Base-by-base conservation (phyloP, 2,888 invertebrate species). In the Ligdia adustata region DNA sequence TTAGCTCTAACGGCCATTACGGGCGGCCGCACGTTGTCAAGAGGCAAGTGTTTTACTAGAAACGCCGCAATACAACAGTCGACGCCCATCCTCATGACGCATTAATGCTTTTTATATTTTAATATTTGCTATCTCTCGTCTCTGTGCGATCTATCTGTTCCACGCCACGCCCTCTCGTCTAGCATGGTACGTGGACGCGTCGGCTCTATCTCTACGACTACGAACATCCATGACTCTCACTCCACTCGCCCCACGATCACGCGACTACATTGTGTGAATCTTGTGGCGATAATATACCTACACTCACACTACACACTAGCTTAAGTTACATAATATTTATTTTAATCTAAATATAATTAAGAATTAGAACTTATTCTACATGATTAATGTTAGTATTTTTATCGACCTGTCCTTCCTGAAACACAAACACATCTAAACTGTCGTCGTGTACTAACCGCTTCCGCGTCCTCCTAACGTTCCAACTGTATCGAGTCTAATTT, bases 401-500 rank as follows among this genome's bases (percentile, higher is more conserved):
- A 94, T 95, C 93, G 94, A 94, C 92, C 93, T 94, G 80, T 94
- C 94, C 92, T 94, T 94, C 93, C 92, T 94, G 90, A 93, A 94
- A 93, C 92, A 93, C 75, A 79, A 82, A 83, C 81, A 83, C 79
- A 79, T 71, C 61, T 39, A 44, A 43, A 43, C 28, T 11, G 46
- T 42, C 27, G 38, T 53, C 38, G 48, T 64, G 56, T 61, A 54
- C 45, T 52, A 52, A 51, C 46, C 43, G 56, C 56, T 56, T 57
- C 55, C 52, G 80, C 79, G 77, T 62, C 71, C 79, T 75, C 66
- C 58, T 75, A 76, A 77, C 69, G 60, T 60, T 58, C 62, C 64
- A 53, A 41, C 66, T 54, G 67, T 65, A 69, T 69, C 71, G 78
- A 72, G 63, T 77, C 78, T 84, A 83, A 83, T 82, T 65, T 69